phyloP scores from a whole-genome alignment of 2,888 invertebrate species.

The Noctua fimbriata region DNA sequence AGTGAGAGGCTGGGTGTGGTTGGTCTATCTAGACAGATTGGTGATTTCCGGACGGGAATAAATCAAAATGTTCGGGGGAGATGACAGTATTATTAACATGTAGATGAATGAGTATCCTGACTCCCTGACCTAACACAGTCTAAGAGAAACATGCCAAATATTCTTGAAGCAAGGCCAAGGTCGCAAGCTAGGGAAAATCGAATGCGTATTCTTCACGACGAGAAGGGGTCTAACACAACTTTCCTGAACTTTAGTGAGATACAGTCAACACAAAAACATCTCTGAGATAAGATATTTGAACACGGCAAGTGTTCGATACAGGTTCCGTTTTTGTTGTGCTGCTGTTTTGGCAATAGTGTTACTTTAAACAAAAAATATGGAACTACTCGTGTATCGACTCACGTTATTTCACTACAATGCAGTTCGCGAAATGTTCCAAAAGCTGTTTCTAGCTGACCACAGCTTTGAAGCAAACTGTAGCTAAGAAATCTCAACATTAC shows the following conservation, averaged over 20 bases:
- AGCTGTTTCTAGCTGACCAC: background rate
- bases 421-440: background rate
- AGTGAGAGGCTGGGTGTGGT: background rate
- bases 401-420: background rate
- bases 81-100: background rate
- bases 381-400: background rate
- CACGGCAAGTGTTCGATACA: background rate
- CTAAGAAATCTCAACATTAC: background rate
- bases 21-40: background rate
- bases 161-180: background rate
- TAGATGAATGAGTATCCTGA: background rate
- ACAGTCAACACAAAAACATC: background rate
- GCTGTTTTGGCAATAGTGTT: background rate
- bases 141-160: background rate
- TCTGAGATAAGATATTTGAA: background rate
- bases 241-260: background rate
- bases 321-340: background rate
- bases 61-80: background rate
- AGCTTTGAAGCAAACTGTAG: background rate
- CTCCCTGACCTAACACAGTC: constrained; percentile 7
- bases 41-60: background rate
- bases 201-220: background rate
- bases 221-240: background rate
- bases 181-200: background rate
- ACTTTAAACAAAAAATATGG: background rate